phyloP scores from a whole-genome alignment of 2,888 invertebrate genomes.

The Carcina quercana region DNA sequence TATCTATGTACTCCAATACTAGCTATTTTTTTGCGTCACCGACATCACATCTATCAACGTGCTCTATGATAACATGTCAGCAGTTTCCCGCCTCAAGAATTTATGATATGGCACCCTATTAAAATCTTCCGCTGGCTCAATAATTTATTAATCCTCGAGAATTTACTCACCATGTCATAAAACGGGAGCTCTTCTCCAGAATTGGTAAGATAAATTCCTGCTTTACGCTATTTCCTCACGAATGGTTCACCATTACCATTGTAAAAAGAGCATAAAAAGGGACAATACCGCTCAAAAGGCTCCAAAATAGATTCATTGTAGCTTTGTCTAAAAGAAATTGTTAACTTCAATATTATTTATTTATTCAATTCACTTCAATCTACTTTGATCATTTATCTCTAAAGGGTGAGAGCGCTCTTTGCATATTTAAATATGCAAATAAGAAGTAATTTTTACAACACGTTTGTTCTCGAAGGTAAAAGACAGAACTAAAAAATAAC shows the following conservation, averaged over 20 bases:
- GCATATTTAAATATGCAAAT: too few species aligned
- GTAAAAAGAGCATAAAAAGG: neutral
- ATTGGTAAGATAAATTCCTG: neutral
- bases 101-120: too few species aligned
- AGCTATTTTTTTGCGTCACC: too few species aligned
- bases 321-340: slow-evolving; percentile 1
- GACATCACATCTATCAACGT: too few species aligned
- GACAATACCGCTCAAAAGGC: neutral
- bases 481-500: slow-evolving; percentile 6
- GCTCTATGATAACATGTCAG: too few species aligned
- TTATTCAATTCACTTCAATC: slow-evolving; percentile 17
- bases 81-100: too few species aligned
- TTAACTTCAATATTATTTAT: slow-evolving; percentile 13
- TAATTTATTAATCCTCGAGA: slow-evolving; percentile 19
- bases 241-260: neutral
- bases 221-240: neutral
- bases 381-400: slow-evolving; percentile 20
- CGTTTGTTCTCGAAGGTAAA: slow-evolving; percentile 8
- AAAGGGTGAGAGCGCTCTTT: slow-evolving; percentile 12
- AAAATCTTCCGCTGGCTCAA: too few species aligned
- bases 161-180: slow-evolving; percentile 14
- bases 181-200: neutral
- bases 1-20: too few species aligned
- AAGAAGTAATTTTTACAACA: slow-evolving; percentile 11
- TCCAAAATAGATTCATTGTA: neutral